These are phyloP conservation scores for Lathamus discolor DNA, from an alignment of 2,113 vertebrate species.

Conservation along the genomic window DNA sequence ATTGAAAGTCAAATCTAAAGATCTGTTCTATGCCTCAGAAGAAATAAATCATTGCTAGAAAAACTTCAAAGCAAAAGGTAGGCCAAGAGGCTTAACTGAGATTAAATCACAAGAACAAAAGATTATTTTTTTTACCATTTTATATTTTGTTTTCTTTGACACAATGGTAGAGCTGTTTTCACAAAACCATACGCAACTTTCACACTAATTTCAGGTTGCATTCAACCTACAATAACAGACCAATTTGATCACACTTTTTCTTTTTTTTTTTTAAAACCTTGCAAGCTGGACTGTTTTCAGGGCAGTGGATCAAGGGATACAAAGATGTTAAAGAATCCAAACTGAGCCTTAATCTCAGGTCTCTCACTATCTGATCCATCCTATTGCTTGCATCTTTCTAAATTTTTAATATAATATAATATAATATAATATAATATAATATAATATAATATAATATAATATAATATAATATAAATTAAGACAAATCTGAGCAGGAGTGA, in stretches of 20 bases:
- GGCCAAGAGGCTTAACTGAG: background rate
- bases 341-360: background rate
- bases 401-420: background rate
- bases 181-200: background rate
- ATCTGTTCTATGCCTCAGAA: conserved; percentile 15
- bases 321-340: background rate
- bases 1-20: conserved; percentile 47
- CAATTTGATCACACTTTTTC: background rate
- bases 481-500: background rate
- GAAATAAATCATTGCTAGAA: conserved; percentile 19
- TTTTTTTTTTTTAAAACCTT: background rate
- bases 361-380: background rate
- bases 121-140: background rate
- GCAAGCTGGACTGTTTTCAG: background rate
- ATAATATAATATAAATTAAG: background rate
- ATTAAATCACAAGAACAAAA: background rate
- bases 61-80: background rate
- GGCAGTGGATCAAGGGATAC: background rate
- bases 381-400: background rate
- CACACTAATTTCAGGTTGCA: background rate
- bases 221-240: background rate
- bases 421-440: too few species aligned
- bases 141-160: background rate
- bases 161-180: background rate
- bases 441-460: too few species aligned